Percentiles rank a stretch among this genome's conserved stretches.
These are phyloP conservation scores for Amblyopsis hoosieri DNA, from an alignment of 2,797 vertebrate species.

Conservation along the genomic window DNA sequence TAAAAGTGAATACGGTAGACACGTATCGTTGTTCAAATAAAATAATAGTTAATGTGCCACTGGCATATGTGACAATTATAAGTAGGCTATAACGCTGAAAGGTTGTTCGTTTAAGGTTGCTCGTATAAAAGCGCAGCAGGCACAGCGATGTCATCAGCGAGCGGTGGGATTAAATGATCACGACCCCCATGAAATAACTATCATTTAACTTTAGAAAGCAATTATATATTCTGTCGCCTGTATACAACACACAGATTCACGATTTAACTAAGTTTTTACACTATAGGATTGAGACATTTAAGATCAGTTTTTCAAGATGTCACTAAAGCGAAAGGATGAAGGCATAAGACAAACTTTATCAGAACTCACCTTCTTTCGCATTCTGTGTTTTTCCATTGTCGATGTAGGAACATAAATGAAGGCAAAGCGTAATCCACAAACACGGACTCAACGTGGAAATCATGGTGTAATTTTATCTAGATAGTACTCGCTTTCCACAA, in stretches of 20 bases:
- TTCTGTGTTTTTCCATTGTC: conserved; percentile 88
- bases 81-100: conserved; percentile 44
- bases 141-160: conserved; percentile 24
- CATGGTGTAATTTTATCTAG: conserved; percentile 83
- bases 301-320: conserved; percentile 18
- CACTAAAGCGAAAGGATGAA: conserved; percentile 9
- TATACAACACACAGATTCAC: background rate
- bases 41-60: background rate
- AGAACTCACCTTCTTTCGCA: conserved; percentile 94
- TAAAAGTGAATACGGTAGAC: too few species aligned
- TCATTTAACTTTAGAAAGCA: background rate
- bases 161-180: conserved; percentile 3
- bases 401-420: conserved; percentile 83
- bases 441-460: conserved; percentile 80
- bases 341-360: conserved; percentile 86
- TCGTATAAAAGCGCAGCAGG: conserved; percentile 7
- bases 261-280: background rate
- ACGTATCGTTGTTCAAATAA: background rate
- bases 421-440: conserved; percentile 90
- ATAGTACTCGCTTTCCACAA: conserved; percentile 63
- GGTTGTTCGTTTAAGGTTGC: conserved; percentile 30
- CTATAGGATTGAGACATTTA: conserved; percentile 15
- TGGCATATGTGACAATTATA: conserved; percentile 17
- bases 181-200: background rate
- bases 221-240: background rate